These are phyloP conservation scores for Psephotus haematonotus DNA, from an alignment of 2,113 vertebrate species.

Conservation along the genomic window DNA sequence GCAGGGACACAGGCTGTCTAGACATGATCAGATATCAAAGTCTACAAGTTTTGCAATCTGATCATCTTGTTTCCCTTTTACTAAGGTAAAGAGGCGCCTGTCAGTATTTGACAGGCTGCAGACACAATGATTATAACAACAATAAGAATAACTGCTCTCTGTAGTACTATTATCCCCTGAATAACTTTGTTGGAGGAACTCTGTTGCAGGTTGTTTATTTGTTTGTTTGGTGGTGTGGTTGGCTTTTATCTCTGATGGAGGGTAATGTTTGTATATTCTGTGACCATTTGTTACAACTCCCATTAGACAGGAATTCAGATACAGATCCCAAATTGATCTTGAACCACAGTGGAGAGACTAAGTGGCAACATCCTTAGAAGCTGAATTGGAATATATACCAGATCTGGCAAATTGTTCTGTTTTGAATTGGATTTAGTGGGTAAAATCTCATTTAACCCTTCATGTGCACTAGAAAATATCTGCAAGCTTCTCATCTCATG, in stretches of 20 bases:
- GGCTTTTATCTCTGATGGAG: background rate
- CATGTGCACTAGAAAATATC: background rate
- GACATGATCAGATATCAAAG: conserved; percentile 76
- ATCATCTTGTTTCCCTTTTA: conserved; percentile 68
- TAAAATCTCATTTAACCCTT: conserved; percentile 39
- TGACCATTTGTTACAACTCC: background rate
- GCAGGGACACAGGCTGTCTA: conserved; percentile 66
- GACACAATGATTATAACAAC: conserved; percentile 35
- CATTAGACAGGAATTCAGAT: background rate
- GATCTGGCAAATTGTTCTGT: background rate
- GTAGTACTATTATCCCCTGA: background rate
- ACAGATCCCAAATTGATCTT: background rate
- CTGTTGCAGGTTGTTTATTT: conserved; percentile 7
- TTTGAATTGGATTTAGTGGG: background rate
- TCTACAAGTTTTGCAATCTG: conserved; percentile 72
- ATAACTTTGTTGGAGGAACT: conserved; percentile 39
- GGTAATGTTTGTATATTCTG: background rate
- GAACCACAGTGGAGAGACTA: background rate
- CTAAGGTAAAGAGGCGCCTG: conserved; percentile 64
- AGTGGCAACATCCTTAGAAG: background rate
- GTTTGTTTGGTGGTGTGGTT: background rate
- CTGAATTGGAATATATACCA: background rate
- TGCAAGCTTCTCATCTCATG: background rate
- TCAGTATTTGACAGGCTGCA: conserved; percentile 63
- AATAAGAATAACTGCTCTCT: conserved; percentile 17